Percentiles rank a stretch among this genome's conserved stretches.
Conservation (phyloP, 2,797 vertebrate species). For the Acestrorhynchus altus region DNA sequence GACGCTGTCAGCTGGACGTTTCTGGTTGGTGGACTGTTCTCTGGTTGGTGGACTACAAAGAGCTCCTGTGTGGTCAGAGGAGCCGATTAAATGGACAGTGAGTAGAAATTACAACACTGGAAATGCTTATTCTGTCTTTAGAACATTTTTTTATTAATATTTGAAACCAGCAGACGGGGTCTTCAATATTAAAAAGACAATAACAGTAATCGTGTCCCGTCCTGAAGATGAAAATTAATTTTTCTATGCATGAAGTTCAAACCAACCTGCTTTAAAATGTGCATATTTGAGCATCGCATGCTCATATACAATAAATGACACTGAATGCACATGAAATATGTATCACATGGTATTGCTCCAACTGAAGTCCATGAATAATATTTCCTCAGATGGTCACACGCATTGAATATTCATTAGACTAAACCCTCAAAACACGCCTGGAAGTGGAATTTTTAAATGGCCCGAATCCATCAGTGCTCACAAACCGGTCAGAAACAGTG, state of each 20-base stretch:
- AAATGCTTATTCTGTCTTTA: too few relatives aligned
- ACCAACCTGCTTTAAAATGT: background rate
- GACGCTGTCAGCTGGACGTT: too few relatives aligned
- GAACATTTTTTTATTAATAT: too few relatives aligned
- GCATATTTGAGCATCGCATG: conserved; percentile 14
- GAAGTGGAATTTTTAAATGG: background rate
- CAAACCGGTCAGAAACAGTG: background rate
- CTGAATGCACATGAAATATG: conserved; percentile 23
- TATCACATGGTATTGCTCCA: conserved; percentile 5
- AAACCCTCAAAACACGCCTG: background rate
- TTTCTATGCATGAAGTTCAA: background rate
- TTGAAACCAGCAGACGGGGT: too few relatives aligned
- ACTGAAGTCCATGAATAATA: conserved; percentile 5
- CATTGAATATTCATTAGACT: conserved; percentile 25
- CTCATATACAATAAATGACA: conserved; percentile 16
- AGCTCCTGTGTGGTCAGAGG: too few relatives aligned
- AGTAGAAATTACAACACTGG: too few relatives aligned
- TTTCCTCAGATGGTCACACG: conserved; percentile 7
- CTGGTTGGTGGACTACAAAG: too few relatives aligned
- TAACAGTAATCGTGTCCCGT: too few relatives aligned
- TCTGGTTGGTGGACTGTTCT: too few relatives aligned
- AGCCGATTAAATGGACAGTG: too few relatives aligned
- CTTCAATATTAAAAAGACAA: too few relatives aligned
- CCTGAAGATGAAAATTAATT: background rate
- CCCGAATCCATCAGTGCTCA: background rate